These are phyloP conservation scores for Drosophila peninsularis DNA, from an alignment of 2,888 invertebrate genomes.

Conservation along the genomic window DNA sequence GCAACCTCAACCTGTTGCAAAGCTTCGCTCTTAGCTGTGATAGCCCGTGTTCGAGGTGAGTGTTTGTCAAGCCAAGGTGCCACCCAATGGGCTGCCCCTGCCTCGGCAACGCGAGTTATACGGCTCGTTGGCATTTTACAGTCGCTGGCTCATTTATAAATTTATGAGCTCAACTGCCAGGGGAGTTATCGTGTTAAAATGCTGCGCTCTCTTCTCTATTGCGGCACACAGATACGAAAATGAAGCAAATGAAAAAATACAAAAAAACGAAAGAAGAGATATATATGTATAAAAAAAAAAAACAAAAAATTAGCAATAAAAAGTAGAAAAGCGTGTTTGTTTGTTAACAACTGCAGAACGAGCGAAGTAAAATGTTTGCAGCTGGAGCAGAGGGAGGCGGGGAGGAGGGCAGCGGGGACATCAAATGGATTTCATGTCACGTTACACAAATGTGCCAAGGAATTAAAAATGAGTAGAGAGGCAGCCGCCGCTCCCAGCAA, in stretches of 20 bases:
- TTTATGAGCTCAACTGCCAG: constrained; percentile 79
- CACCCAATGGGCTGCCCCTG: constrained; percentile 13
- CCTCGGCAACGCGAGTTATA: constrained; percentile 40
- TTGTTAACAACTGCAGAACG: constrained; percentile 73
- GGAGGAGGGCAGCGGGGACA: constrained; percentile 49
- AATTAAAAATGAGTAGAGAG: constrained; percentile 77
- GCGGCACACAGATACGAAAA: constrained; percentile 59
- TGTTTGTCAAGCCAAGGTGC: constrained; percentile 39
- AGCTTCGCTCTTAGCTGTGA: constrained; percentile 4
- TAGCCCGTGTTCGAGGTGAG: constrained; percentile 24
- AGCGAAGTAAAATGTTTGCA: constrained; percentile 26
- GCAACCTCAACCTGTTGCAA: too few relatives aligned
- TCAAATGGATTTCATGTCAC: constrained; percentile 81
- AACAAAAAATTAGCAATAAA: constrained; percentile 81
- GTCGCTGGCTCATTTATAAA: constrained; percentile 79
- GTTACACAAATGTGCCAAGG: constrained; percentile 79
- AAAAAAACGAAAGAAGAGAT: constrained; percentile 12
- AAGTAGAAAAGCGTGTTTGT: constrained; percentile 81
- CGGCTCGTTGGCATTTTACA: constrained; percentile 78
- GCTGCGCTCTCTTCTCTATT: constrained; percentile 57
- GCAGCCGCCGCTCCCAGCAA: constrained; percentile 67
- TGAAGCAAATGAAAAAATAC: constrained; percentile 31
- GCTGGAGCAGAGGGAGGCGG: background rate
- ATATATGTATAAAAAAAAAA: constrained; percentile 34
- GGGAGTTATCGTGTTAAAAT: constrained; percentile 80